phyloP scores from a whole-genome alignment of 2,888 invertebrate species.

The Spisula solida region DNA sequence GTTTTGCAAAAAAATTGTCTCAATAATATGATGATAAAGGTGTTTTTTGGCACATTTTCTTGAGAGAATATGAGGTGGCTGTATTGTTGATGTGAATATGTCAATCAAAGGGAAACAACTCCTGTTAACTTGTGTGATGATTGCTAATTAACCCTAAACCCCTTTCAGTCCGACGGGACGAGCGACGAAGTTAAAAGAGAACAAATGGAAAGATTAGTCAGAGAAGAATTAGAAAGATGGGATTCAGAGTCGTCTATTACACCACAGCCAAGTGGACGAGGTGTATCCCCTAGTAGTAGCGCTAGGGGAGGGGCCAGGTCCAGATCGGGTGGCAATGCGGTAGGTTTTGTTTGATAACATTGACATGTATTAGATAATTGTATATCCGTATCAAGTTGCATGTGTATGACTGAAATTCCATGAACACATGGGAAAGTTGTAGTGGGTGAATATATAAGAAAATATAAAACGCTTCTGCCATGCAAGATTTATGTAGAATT shows the following conservation, averaged over 20 bases:
- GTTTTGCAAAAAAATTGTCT: too few species aligned
- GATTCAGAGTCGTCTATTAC: slow-evolving; percentile 86
- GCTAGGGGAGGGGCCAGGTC: slow-evolving; percentile 77
- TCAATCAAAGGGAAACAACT: neutral
- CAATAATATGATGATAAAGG: too few species aligned
- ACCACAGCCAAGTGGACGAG: slow-evolving; percentile 80
- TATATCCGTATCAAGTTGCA: neutral
- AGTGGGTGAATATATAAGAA: neutral
- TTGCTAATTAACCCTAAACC: slow-evolving; percentile 35
- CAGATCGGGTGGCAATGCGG: slow-evolving; percentile 80
- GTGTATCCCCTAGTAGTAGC: slow-evolving; percentile 78
- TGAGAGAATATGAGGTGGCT: neutral
- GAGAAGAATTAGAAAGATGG: slow-evolving; percentile 87
- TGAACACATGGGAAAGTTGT: neutral
- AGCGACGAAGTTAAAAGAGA: slow-evolving; percentile 87
- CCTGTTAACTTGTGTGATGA: slow-evolving; percentile 21
- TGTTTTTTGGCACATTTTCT: neutral
- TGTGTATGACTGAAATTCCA: neutral
- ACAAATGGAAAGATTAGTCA: slow-evolving; percentile 87
- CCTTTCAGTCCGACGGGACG: slow-evolving; percentile 84
- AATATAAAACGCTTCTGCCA: neutral
- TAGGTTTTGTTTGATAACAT: slow-evolving; percentile 48
- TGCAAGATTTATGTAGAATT: neutral
- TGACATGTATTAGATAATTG: neutral
- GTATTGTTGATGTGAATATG: neutral